phyloP scores from a whole-genome alignment of 2,797 vertebrate genomes.

The Etheostoma nigrum region DNA sequence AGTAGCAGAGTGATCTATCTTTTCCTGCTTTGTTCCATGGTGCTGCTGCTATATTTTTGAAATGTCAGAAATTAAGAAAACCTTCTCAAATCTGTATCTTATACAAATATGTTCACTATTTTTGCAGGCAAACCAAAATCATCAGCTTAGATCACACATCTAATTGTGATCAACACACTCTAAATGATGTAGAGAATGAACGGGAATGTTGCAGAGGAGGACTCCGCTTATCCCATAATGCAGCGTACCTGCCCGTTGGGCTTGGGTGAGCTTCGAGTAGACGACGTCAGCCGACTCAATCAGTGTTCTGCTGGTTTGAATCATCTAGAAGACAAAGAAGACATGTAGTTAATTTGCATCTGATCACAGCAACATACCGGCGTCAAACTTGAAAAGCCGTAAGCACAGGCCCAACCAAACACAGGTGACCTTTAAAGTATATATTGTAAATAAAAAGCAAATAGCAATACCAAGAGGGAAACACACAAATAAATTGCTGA shows the following conservation, averaged over 20 bases:
- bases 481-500: neutral
- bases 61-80: neutral
- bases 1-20: neutral
- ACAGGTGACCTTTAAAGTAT: neutral
- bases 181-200: neutral
- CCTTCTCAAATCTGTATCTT: neutral
- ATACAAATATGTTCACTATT: neutral
- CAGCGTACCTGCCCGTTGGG: constrained; percentile 89
- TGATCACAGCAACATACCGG: neutral
- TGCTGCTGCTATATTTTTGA: neutral
- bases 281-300: constrained; percentile 92
- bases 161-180: neutral
- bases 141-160: neutral
- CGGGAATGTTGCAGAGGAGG: neutral
- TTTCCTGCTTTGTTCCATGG: neutral
- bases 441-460: neutral
- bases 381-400: neutral
- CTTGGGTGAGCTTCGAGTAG: constrained; percentile 92
- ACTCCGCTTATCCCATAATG: neutral
- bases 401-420: neutral
- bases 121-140: neutral
- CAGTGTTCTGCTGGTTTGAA: constrained; percentile 93
- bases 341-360: constrained; percentile 19
- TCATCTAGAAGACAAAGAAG: constrained; percentile 86
- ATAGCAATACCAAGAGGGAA: neutral